Conservation (phyloP, 2,113 vertebrate genomes). For the Oryzias javanicus region DNA sequence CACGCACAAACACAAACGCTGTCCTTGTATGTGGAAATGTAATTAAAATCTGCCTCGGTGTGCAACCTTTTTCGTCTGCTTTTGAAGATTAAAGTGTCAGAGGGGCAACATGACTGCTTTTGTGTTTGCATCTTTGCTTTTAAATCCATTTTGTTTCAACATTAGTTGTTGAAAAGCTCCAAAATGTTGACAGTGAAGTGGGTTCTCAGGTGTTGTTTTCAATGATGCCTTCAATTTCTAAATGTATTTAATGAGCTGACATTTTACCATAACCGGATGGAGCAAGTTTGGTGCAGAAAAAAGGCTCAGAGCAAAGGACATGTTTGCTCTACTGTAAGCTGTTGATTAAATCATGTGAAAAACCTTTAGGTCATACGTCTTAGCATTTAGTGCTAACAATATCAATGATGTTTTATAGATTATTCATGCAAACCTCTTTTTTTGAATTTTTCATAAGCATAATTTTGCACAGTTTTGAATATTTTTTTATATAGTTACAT, state of each 20-base stretch:
- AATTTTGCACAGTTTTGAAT: neutral
- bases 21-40: constrained; percentile 37
- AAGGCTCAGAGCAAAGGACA: neutral
- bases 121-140: neutral
- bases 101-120: constrained; percentile 1
- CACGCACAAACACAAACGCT: constrained; percentile 18
- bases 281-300: neutral
- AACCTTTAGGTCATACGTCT: constrained; percentile 1
- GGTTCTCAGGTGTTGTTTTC: constrained; percentile 6
- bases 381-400: neutral
- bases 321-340: neutral
- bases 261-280: constrained; percentile 5
- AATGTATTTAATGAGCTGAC: constrained; percentile 2
- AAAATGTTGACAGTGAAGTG: neutral
- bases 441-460: neutral
- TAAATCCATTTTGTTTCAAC: neutral
- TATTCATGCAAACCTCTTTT: neutral
- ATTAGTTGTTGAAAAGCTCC: neutral
- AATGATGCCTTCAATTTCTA: constrained; percentile 2
- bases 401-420: neutral
- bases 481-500: too few species aligned
- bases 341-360: constrained; percentile 4
- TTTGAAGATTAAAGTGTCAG: constrained; percentile 19
- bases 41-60: constrained; percentile 42
- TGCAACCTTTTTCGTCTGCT: constrained; percentile 40